phyloP scores from a whole-genome alignment of 2,797 vertebrate genomes.

The Heliangelus exortis region DNA sequence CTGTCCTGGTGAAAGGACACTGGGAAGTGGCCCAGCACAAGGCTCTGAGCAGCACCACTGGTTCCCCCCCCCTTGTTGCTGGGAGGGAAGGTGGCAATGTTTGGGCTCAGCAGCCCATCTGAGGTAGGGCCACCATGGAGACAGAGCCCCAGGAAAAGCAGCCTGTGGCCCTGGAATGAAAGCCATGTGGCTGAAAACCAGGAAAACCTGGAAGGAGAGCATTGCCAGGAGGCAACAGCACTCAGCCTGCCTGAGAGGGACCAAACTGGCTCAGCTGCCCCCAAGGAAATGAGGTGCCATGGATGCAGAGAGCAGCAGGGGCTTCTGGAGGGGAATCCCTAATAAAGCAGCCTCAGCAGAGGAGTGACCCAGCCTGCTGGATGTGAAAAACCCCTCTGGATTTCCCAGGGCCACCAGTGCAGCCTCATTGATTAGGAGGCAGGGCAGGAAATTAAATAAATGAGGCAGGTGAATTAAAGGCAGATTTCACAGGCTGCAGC shows the following conservation, averaged over 20 bases:
- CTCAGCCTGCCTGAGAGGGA: background rate
- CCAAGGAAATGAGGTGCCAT: background rate
- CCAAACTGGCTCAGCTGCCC: background rate
- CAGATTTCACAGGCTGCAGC: conserved; percentile 46
- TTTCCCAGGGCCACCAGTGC: background rate
- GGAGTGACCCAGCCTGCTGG: background rate
- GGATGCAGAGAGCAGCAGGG: background rate
- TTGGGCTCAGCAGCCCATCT: background rate
- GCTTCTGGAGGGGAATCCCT: background rate
- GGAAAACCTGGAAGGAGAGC: background rate
- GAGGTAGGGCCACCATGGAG: background rate
- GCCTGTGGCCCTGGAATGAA: background rate
- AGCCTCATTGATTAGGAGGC: conserved; percentile 41
- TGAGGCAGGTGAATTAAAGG: conserved; percentile 48
- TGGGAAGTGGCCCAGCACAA: background rate
- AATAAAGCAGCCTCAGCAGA: background rate
- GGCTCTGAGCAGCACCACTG: background rate
- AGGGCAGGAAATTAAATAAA: conserved; percentile 58
- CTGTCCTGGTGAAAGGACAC: background rate
- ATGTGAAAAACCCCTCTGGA: background rate
- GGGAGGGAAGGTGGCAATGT: fast-evolving
- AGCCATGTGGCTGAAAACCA: background rate
- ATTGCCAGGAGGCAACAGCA: background rate
- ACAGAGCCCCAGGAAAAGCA: background rate
- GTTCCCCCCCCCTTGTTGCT: fast-evolving